These are phyloP conservation scores for Eriocheir sinensis DNA, from an alignment of 1,140 invertebrate genomes.

Conservation along the genomic window DNA sequence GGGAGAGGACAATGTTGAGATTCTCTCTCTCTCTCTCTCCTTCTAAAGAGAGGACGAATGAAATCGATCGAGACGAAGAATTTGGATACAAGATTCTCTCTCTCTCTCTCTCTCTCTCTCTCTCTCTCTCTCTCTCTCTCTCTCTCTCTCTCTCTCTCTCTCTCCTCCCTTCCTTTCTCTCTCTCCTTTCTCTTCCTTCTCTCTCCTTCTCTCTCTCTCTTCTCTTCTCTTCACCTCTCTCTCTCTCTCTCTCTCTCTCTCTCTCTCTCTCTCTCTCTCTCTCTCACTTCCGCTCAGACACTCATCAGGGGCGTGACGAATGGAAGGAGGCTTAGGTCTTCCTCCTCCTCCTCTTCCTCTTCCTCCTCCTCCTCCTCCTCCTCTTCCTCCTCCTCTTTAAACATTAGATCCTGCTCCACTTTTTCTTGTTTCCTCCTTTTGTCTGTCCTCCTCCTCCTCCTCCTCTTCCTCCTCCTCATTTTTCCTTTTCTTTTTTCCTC, in stretches of 20 bases:
- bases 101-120: constrained; percentile 17
- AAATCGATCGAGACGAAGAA: not conserved
- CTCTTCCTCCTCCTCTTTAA: not conserved
- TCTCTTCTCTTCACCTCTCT: not conserved
- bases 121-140: not conserved
- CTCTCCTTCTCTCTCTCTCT: not conserved
- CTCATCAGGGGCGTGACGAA: too few relatives aligned
- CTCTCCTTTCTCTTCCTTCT: not conserved
- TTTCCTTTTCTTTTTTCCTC: not conserved
- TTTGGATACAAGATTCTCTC: not conserved
- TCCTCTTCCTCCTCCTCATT: not conserved
- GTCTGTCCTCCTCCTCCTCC: not conserved
- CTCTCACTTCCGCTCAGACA: not conserved
- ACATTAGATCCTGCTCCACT: not conserved
- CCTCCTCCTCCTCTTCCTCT: not conserved
- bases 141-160: constrained; percentile 28
- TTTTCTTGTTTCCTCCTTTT: not conserved
- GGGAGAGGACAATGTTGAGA: too few relatives aligned
- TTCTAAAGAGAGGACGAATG: too few relatives aligned
- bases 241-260: not conserved
- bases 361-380: constrained; percentile 34
- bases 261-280: not conserved
- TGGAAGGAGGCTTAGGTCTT: not conserved
- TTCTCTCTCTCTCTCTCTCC: too few relatives aligned
- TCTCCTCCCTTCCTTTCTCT: not conserved